Conservation (phyloP, 2,797 vertebrate genomes). For the Hipposideros larvatus region DNA sequence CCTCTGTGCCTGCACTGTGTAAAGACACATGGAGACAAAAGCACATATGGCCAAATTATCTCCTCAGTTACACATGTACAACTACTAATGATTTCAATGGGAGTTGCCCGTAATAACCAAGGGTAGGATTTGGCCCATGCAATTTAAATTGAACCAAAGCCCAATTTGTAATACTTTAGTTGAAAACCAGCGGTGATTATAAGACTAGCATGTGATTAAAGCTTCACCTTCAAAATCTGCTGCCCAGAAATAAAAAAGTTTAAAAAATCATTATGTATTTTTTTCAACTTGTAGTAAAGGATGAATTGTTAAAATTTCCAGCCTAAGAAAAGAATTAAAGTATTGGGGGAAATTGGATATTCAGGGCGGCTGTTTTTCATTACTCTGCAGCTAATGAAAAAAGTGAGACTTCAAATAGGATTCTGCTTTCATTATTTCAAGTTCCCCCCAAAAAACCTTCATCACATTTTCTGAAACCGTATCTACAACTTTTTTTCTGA, state of each 20-base stretch:
- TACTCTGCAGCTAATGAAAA: constrained; percentile 82
- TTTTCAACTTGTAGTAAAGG: constrained; percentile 71
- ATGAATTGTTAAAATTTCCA: constrained; percentile 83
- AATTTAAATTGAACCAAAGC: constrained; percentile 80
- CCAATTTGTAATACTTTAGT: constrained; percentile 84
- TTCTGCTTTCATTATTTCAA: constrained; percentile 80
- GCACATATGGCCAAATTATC: constrained; percentile 77
- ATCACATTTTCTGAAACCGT: constrained; percentile 64
- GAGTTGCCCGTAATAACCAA: constrained; percentile 70
- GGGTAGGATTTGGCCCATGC: constrained; percentile 75
- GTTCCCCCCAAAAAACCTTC: constrained; percentile 64
- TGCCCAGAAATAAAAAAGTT: constrained; percentile 77
- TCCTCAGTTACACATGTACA: constrained; percentile 78
- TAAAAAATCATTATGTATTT: constrained; percentile 82
- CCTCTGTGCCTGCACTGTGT: constrained; percentile 18
- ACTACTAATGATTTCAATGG: constrained; percentile 81
- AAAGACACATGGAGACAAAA: constrained; percentile 68
- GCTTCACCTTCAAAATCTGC: constrained; percentile 83
- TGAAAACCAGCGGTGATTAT: constrained; percentile 83
- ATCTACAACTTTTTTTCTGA: constrained; percentile 47
- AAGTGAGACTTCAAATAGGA: constrained; percentile 81
- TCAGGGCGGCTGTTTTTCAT: constrained; percentile 81
- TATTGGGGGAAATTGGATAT: constrained; percentile 83
- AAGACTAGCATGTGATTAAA: constrained; percentile 84
- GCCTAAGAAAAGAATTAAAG: constrained; percentile 84